phyloP scores from a whole-genome alignment of 2,797 vertebrate genomes.

The Psittacula derbiana region DNA sequence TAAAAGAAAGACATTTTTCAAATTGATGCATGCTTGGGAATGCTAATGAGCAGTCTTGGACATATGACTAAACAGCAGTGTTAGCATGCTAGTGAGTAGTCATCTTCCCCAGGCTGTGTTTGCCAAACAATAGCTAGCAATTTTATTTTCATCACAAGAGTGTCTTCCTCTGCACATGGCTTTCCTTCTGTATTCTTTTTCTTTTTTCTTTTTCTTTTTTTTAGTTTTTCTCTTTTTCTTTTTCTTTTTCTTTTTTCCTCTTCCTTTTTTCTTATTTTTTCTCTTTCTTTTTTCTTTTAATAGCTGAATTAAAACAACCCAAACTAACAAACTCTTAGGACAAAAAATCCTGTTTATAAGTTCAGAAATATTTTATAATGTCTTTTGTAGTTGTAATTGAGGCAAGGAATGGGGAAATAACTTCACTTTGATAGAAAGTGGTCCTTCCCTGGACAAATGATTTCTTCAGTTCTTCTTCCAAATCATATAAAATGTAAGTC shows the following conservation, averaged over 20 bases:
- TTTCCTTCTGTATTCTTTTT: not conserved
- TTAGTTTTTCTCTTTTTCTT: too few species aligned
- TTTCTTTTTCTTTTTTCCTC: not conserved
- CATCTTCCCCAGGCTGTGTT: not conserved
- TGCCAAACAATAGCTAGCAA: not conserved
- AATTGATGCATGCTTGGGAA: constrained; percentile 46
- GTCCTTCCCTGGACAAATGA: not conserved
- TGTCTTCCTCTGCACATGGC: not conserved
- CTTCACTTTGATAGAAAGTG: not conserved
- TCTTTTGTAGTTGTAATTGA: not conserved
- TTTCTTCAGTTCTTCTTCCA: not conserved
- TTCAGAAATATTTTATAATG: not conserved
- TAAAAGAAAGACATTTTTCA: constrained; percentile 38
- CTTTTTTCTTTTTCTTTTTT: accelerated
- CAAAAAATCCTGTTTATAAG: not conserved
- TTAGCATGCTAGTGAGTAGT: constrained; percentile 17
- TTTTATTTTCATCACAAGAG: not conserved
- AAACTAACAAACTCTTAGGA: not conserved
- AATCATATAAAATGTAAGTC: not conserved
- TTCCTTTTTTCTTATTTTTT: not conserved
- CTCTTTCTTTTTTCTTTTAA: not conserved
- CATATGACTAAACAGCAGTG: not conserved
- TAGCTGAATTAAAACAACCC: not conserved
- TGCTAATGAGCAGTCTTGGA: constrained; percentile 33
- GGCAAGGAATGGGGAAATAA: not conserved